Percentiles rank a stretch among this genome's conserved stretches.
These are phyloP conservation scores for Mimas tiliae DNA, from an alignment of 2,888 invertebrate species.

Conservation along the genomic window DNA sequence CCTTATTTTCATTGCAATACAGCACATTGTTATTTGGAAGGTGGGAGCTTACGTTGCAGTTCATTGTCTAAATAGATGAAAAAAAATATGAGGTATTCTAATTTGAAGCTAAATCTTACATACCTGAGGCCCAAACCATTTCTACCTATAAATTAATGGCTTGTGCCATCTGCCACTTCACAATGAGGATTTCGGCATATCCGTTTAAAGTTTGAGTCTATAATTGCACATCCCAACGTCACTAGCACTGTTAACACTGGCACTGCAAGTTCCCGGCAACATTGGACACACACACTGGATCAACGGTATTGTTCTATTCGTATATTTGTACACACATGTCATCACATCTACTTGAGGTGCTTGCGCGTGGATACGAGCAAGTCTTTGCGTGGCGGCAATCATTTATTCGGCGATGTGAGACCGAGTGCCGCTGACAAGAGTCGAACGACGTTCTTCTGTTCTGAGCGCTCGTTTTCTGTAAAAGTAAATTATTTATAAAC, in stretches of 20 bases:
- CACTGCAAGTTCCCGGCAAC: neutral
- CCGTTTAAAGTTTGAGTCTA: too few species aligned
- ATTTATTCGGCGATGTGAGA: constrained; percentile 78
- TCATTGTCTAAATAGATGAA: too few species aligned
- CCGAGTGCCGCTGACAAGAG: constrained; percentile 92
- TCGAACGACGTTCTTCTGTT: constrained; percentile 91
- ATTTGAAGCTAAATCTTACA: too few species aligned
- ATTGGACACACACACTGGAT: constrained; percentile 17
- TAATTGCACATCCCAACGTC: neutral
- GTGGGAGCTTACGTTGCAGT: too few species aligned
- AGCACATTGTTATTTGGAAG: too few species aligned
- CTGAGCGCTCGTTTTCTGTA: constrained; percentile 88
- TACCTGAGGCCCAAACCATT: too few species aligned
- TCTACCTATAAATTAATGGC: too few species aligned
- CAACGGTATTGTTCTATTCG: constrained; percentile 9
- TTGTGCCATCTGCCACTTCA: too few species aligned
- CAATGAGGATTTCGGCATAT: too few species aligned
- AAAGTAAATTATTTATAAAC: constrained; percentile 32
- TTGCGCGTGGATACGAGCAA: neutral
- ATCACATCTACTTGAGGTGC: neutral
- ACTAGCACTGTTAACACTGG: neutral
- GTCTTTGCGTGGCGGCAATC: constrained; percentile 46
- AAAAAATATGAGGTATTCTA: too few species aligned
- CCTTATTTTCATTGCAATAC: too few species aligned
- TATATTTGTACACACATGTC: constrained; percentile 22